phyloP scores from a whole-genome alignment of 2,888 invertebrate genomes.

The Beris morrisii region DNA sequence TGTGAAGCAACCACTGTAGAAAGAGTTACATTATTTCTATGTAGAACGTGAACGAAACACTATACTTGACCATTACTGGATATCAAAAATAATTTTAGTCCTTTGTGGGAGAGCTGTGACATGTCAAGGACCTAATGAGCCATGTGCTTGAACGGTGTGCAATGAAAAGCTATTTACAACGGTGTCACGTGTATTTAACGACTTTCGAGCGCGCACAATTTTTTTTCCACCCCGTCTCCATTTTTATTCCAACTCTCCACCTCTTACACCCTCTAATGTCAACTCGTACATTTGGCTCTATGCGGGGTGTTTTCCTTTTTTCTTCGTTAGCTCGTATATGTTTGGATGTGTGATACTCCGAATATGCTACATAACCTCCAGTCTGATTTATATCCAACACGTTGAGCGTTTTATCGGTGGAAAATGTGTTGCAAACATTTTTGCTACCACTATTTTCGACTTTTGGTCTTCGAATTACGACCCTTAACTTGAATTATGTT shows the following conservation, averaged over 20 bases:
- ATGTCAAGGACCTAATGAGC: constrained; percentile 36
- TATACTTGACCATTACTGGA: constrained; percentile 24
- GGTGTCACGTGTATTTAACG: constrained; percentile 36
- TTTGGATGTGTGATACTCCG: too few relatives aligned
- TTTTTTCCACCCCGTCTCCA: neutral
- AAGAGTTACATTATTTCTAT: too few relatives aligned
- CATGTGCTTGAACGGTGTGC: constrained; percentile 33
- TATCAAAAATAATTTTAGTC: constrained; percentile 32
- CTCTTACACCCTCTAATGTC: constrained; percentile 12
- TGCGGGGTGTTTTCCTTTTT: neutral
- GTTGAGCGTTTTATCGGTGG: too few relatives aligned
- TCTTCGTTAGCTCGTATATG: too few relatives aligned
- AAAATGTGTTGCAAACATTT: too few relatives aligned
- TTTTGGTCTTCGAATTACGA: too few relatives aligned
- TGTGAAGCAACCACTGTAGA: too few relatives aligned
- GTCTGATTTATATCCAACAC: too few relatives aligned
- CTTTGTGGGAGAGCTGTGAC: constrained; percentile 32
- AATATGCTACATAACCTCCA: too few relatives aligned
- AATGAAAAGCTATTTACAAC: constrained; percentile 38
- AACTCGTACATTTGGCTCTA: constrained; percentile 18
- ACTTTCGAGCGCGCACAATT: constrained; percentile 23
- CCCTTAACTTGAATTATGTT: too few relatives aligned
- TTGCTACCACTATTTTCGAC: too few relatives aligned
- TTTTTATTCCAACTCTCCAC: constrained; percentile 1
- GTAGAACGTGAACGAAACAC: too few relatives aligned